Evolutionary conservation across 1,140 invertebrate genomes (phyloP).

Genomic region (Steinernema khuongi): DNA sequence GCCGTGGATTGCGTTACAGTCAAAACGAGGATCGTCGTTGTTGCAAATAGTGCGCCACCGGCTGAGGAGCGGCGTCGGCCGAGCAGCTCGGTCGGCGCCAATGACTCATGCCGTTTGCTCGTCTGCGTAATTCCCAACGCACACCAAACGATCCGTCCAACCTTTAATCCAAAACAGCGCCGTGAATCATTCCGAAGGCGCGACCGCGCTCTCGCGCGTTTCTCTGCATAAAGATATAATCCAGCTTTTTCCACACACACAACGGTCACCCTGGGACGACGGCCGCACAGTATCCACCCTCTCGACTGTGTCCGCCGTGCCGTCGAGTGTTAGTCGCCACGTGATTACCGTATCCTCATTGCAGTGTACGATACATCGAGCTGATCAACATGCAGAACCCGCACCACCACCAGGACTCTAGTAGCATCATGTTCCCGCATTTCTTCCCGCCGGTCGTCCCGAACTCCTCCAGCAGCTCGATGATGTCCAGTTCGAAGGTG

Average conservation of each 20-base stretch:
- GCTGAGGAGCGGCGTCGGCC: neutral
- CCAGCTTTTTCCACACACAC: neutral
- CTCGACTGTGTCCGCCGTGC: neutral
- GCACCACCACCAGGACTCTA: neutral
- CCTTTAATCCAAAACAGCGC: constrained; percentile 10
- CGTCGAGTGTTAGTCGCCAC: neutral
- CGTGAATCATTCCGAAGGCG: neutral
- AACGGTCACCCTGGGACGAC: neutral
- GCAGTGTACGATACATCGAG: constrained; percentile 7
- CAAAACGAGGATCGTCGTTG: neutral
- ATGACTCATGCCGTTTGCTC: neutral
- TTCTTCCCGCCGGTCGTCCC: neutral
- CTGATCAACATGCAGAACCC: constrained; percentile 15
- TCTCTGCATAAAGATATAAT: constrained; percentile 1
- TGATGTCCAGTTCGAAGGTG: neutral
- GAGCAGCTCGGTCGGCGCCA: neutral
- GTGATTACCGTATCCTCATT: neutral
- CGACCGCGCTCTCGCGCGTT: neutral
- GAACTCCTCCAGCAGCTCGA: neutral
- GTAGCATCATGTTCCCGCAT: neutral
- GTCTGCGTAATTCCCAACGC: constrained; percentile 12
- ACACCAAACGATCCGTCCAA: constrained; percentile 5
- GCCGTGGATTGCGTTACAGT: neutral
- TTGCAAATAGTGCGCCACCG: constrained; percentile 1
- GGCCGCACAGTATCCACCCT: neutral